These are phyloP conservation scores for Oeneis ivallda DNA, from an alignment of 2,888 invertebrate species.

Conservation along the genomic window DNA sequence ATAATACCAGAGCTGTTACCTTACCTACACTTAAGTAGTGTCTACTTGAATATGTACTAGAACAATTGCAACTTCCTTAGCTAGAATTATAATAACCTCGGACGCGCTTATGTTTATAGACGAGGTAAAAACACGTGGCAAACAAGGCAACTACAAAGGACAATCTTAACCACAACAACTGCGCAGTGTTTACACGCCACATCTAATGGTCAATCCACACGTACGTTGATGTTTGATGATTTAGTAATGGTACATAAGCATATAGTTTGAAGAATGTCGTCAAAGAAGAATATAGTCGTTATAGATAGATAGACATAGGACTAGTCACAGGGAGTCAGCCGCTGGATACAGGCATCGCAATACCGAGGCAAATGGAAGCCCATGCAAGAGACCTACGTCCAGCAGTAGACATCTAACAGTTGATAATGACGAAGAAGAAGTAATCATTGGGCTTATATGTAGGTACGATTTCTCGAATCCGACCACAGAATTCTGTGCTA, in stretches of 20 bases:
- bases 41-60: conserved; percentile 1
- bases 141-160: conserved; percentile 47
- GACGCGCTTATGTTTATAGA: conserved; percentile 47
- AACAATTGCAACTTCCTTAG: conserved; percentile 25
- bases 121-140: conserved; percentile 53
- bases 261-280: too few species aligned
- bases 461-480: too few species aligned
- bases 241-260: background rate
- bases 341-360: too few species aligned
- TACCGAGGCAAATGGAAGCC: too few species aligned
- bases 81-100: conserved; percentile 55
- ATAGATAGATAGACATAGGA: too few species aligned
- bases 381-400: too few species aligned
- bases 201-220: conserved; percentile 7
- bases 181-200: conserved; percentile 23
- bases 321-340: too few species aligned
- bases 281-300: too few species aligned
- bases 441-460: too few species aligned
- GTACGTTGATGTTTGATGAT: background rate
- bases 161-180: conserved; percentile 45
- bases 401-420: too few species aligned
- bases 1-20: background rate
- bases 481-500: too few species aligned
- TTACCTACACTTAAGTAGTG: background rate
- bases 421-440: too few species aligned